phyloP scores from a whole-genome alignment of 1,140 invertebrate genomes.

The Laodelphax striatellus region DNA sequence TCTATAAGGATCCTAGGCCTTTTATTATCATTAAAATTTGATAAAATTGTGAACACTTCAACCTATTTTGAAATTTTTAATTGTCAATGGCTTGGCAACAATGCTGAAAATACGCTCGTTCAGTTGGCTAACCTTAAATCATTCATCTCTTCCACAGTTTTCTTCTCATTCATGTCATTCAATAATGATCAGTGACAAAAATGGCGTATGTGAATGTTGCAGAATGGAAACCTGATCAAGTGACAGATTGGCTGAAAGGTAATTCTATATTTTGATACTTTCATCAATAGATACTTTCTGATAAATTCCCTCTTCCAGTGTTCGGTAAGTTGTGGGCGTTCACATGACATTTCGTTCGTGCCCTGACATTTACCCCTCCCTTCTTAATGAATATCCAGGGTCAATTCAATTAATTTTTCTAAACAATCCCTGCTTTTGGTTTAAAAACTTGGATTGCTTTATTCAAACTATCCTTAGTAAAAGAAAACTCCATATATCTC shows the following conservation, averaged over 20 bases:
- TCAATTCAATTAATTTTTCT: neutral
- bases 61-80: too few relatives aligned
- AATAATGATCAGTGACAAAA: neutral
- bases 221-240: constrained; percentile 88
- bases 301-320: neutral
- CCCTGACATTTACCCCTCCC: neutral
- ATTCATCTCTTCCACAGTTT: too few relatives aligned
- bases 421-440: neutral
- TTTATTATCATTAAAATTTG: too few relatives aligned
- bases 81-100: too few relatives aligned
- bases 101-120: too few relatives aligned
- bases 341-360: neutral
- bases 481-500: too few relatives aligned
- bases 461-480: too few relatives aligned
- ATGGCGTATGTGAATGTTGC: constrained; percentile 83
- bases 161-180: neutral
- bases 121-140: too few relatives aligned
- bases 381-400: neutral
- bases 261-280: constrained; percentile 18
- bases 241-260: constrained; percentile 88
- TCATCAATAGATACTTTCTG: neutral
- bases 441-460: neutral
- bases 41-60: too few relatives aligned
- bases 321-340: too few relatives aligned
- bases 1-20: too few relatives aligned